Base-by-base conservation (phyloP, 2,888 invertebrate species). In the Cheiracanthium punctorium region DNA sequence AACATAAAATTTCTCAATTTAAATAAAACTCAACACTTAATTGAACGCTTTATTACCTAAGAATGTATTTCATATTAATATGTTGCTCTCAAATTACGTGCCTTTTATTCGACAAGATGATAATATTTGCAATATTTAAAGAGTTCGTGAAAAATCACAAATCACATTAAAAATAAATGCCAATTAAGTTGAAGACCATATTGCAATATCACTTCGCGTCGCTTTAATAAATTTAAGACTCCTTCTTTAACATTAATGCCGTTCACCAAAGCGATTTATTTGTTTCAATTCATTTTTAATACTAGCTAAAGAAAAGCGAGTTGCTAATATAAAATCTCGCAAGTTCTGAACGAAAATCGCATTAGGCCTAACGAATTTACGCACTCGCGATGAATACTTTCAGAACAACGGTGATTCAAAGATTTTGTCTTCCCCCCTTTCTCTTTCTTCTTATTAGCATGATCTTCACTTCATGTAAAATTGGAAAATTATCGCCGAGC, bases 311-410 rank as follows among this genome's bases (percentile, higher is more conserved):
- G 48, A 73, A 77, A 82, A 73, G 43, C 29, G 30, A 41, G 41
- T 67, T 10, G n/a, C 69, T 58, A 79, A 79, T 43, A 28, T 28
- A 33, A 64, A 82, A 64, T 79, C 84, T 79, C 84, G 7, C 0
- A 74, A 74, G 84, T 73, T 84, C 72, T 10, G 33, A n/a, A n/a
- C 0, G 10, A 58, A 52, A 84, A 84, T 84, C 74, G 71, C 69
- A 79, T 79, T 84, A 84, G 41, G 69, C 79, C 58, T 84, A 84
- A 84, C 79, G 79, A 84, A 73, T 84, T 69, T 84, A 84, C 69
- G 20, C 28, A 14, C 32, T 48, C 65, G 41, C 73, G 52, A 79
- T 84, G 84, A 79, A 84, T 84, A 67, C 79, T 84, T 71, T 71
- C 58, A 41, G 29, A 17, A 29, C 30, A n/a, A 73, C 69, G 72